Conservation (phyloP, 2,888 invertebrate genomes). For the Tenodera sinensis region DNA sequence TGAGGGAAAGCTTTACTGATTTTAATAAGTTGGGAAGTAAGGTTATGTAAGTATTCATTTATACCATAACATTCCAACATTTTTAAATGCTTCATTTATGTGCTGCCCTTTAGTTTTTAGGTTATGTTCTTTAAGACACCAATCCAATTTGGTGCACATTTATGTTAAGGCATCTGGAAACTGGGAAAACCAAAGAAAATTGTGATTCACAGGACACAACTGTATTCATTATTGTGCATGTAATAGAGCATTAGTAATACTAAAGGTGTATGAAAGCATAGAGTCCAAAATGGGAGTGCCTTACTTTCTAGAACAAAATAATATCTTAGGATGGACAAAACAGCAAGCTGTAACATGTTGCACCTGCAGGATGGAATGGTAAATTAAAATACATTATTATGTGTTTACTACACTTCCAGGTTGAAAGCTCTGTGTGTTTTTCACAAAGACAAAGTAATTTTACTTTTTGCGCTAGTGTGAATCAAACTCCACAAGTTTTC, state of each 20-base stretch:
- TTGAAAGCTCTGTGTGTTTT: not conserved
- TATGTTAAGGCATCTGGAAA: not conserved
- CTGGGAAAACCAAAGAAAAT: not conserved
- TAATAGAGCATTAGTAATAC: not conserved
- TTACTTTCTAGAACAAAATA: not conserved
- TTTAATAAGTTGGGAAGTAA: too few species aligned
- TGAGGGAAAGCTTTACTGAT: too few species aligned
- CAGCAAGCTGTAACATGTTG: not conserved
- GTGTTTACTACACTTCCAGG: not conserved
- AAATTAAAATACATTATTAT: not conserved
- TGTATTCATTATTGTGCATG: not conserved
- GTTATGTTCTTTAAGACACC: too few species aligned
- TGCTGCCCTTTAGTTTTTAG: too few species aligned
- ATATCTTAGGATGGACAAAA: not conserved
- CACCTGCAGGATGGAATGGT: not conserved
- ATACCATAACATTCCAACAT: too few species aligned
- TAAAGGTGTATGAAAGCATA: not conserved
- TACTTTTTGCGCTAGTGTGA: not conserved
- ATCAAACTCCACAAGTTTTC: not conserved
- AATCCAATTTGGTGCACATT: not conserved
- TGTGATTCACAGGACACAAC: not conserved
- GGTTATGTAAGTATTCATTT: too few species aligned
- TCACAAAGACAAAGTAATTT: not conserved
- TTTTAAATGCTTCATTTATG: too few species aligned
- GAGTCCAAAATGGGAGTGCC: constrained; percentile 22